These are phyloP conservation scores for Cynocephalus volans DNA, from an alignment of 2,113 vertebrate species.

Conservation along the genomic window DNA sequence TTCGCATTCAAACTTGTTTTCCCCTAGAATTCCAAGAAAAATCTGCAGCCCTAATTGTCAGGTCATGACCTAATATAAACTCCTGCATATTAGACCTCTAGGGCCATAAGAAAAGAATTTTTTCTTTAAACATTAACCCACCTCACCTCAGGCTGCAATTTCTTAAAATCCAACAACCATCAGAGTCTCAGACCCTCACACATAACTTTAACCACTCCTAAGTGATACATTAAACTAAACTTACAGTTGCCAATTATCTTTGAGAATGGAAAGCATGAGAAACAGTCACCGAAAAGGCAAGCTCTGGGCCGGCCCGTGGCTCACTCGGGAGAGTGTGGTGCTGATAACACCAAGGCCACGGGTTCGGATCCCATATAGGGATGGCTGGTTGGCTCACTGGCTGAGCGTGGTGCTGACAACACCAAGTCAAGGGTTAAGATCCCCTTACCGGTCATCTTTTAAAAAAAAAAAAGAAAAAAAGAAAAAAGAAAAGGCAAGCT, in stretches of 20 bases:
- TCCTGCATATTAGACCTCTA: background rate
- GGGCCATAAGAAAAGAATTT: constrained; percentile 28
- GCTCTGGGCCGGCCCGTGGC: no score
- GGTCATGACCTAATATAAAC: constrained; percentile 63
- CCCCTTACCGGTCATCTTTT: no score
- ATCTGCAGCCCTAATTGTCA: constrained; percentile 45
- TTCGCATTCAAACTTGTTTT: constrained; percentile 54
- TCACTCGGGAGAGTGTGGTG: no score
- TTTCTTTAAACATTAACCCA: constrained; percentile 71
- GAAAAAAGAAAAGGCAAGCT: background rate
- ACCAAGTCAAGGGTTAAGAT: no score
- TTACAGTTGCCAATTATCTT: background rate
- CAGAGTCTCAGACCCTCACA: background rate
- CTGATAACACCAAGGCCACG: no score
- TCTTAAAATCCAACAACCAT: constrained; percentile 44
- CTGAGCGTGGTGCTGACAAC: no score
- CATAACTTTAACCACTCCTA: background rate
- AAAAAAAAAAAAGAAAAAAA: no score
- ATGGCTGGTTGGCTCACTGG: no score
- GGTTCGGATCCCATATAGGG: no score
- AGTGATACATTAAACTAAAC: background rate
- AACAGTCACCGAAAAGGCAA: background rate
- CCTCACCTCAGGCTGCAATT: constrained; percentile 33
- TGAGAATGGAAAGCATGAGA: background rate
- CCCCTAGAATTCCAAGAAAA: constrained; percentile 44